These are phyloP conservation scores for Desmophyllum pertusum DNA, from an alignment of 92 coral and sea anemone genomes.

Conservation along the genomic window DNA sequence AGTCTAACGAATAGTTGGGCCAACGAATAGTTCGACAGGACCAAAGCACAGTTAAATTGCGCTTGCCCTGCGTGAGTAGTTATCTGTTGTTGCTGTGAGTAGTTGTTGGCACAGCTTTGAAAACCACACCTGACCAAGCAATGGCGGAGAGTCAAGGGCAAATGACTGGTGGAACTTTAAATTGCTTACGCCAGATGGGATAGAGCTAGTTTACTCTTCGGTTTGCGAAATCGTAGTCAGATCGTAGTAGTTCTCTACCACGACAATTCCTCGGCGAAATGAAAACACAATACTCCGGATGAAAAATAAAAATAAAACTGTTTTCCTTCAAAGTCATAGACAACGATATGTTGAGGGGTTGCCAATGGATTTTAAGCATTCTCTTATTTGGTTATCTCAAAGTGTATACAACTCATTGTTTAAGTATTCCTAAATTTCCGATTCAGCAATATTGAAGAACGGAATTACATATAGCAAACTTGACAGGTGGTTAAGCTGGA, in stretches of 20 bases:
- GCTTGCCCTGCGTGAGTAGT: neutral
- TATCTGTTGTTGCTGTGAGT: neutral
- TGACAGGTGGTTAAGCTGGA: constrained; percentile 3
- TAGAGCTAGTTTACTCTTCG: neutral
- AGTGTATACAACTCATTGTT: no score
- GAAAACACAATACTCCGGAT: no score
- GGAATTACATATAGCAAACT: neutral
- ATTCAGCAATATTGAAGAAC: neutral
- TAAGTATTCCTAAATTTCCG: no score
- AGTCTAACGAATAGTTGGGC: no score
- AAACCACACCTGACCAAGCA: no score
- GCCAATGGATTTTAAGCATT: no score
- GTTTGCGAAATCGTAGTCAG: neutral
- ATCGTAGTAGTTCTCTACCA: no score
- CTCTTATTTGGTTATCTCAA: no score
- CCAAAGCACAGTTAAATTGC: neutral
- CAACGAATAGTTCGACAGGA: no score
- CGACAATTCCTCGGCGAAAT: neutral
- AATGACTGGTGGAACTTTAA: neutral
- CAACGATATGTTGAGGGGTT: neutral
- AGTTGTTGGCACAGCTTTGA: no score
- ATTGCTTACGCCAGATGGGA: neutral
- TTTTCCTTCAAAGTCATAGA: no score
- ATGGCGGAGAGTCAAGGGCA: neutral
- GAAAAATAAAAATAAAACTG: no score